Base-by-base conservation (phyloP, 2,113 vertebrate genomes). In the Semnornis frantzii region DNA sequence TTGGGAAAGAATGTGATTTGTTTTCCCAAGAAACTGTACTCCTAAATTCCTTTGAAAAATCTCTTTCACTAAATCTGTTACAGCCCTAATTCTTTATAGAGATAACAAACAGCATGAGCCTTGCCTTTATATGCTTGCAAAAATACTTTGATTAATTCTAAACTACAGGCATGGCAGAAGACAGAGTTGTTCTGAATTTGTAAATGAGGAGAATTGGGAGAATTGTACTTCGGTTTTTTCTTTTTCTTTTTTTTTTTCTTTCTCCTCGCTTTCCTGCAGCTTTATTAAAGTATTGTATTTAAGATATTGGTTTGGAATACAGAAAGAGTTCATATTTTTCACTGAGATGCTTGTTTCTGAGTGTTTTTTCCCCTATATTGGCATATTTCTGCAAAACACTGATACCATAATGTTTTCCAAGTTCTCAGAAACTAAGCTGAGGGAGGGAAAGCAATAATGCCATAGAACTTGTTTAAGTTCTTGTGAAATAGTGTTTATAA, bases 21-120 rank as follows among this genome's bases (percentile, higher is more conserved):
- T 74, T 96, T 95, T 92, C 17, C 14, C 77, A 84, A 66, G 37
- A 59, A 88, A 68, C 39, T 12, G 11, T 87, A 63, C n/a, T 90
- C 33, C 58, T 81, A n/a, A 81, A 84, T 78, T 92, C 74, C 62
- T 88, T 84, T 86, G 73, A 88, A 93, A 93, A 92, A 88, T 37
- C 14, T 80, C 64, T 54, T 39, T 81, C 16, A 6, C 37, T 92
- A 69, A 71, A 92, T 81, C 83, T 82, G 48, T 78, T 86, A 84
- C 25, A 71, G 50, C 44, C 25, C 27, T 84, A 86, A 74, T 78
- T 86, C 87, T 92, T 86, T 75, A 34, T 8, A 33, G 20, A 78
- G 55, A 44, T 78, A 71, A 85, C 52, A 91, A 90, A 65, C 44
- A 64, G 25, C 25, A 54, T 33, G 16, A 60, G 15, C 74, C 46